Base-by-base conservation (phyloP, 1,140 invertebrate species). In the Notospermus geniculatus region DNA sequence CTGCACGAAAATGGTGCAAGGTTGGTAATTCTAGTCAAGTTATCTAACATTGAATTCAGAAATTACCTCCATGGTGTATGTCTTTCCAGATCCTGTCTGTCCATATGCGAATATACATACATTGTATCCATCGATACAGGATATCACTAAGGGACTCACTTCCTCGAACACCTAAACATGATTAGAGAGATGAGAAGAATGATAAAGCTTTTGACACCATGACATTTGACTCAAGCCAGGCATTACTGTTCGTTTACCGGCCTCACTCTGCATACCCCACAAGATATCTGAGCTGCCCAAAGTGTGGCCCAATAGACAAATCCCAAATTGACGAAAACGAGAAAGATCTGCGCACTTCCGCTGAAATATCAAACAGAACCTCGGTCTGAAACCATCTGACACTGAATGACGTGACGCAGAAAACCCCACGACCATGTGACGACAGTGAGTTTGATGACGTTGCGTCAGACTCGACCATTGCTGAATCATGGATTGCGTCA, bases 41-140 rank as follows among this genome's bases (percentile, higher is more conserved):
- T 11, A 43, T 13, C 19, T 43, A 19, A 43, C 19, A 13, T 43
- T 11, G 39, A 13, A 13, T 43, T 43, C 19, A 13, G 39, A 43
- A 72, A 60, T 52, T 76, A 77, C 78, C 72, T 80, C 78, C 88
- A 91, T 90, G 0, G 89, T 91, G 71, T 88, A 87, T 0, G 89
- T 91, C 76, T 91, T 91, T 17, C 90, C 90, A 0, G 89, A 87
- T 0, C 89, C 87, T 67, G 88, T 90, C 76, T 90, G 89, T n/a
- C 89, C 90, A 70, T 91, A 91, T 4, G 89, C 88, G 66, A 91
- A 82, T n/a, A 82, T 79, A 63, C 77, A 79, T 9, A 80, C 75
- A 70, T 80, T 79, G 64, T 71, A 79, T 4, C 80, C 80, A 67
- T 81, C 76, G 13, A 80, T 68, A 65, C 74, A 75, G 30, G 71